phyloP scores from a whole-genome alignment of 2,888 invertebrate species.

The Drosophila siamana region DNA sequence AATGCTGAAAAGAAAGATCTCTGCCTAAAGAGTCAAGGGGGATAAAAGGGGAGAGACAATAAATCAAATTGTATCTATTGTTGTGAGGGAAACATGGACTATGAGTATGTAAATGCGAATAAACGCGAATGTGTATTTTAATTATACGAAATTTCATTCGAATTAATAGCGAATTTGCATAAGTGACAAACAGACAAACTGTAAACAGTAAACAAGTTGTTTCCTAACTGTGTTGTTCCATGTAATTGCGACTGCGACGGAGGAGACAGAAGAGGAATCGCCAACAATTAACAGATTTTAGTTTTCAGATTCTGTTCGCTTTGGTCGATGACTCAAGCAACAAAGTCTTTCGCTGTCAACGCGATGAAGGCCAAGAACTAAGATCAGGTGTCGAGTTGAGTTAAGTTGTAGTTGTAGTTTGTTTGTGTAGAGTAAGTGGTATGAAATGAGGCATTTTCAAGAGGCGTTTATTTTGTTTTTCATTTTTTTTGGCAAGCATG shows the following conservation, averaged over 20 bases:
- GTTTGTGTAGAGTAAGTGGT: constrained; percentile 9
- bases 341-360: constrained; percentile 33
- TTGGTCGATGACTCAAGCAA: constrained; percentile 60
- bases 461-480: constrained; percentile 32
- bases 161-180: constrained; percentile 64
- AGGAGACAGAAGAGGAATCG: constrained; percentile 41
- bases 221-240: constrained; percentile 24
- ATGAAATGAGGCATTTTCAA: constrained; percentile 35
- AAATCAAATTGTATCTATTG: constrained; percentile 69
- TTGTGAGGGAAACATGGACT: constrained; percentile 29
- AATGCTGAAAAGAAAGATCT: constrained; percentile 53
- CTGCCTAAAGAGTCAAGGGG: constrained; percentile 7
- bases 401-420: constrained; percentile 14
- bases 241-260: constrained; percentile 62
- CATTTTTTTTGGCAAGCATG: constrained; percentile 27
- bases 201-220: constrained; percentile 22
- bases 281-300: constrained; percentile 37
- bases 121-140: constrained; percentile 45
- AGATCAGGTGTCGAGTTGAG: neutral
- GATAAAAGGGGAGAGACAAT: constrained; percentile 44
- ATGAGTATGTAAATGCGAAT: constrained; percentile 51
- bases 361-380: constrained; percentile 15
- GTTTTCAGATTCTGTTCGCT: constrained; percentile 7
- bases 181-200: constrained; percentile 37
- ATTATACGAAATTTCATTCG: constrained; percentile 54